These are phyloP conservation scores for Miltochrista miniata DNA, from an alignment of 2,888 invertebrate genomes.

Conservation along the genomic window DNA sequence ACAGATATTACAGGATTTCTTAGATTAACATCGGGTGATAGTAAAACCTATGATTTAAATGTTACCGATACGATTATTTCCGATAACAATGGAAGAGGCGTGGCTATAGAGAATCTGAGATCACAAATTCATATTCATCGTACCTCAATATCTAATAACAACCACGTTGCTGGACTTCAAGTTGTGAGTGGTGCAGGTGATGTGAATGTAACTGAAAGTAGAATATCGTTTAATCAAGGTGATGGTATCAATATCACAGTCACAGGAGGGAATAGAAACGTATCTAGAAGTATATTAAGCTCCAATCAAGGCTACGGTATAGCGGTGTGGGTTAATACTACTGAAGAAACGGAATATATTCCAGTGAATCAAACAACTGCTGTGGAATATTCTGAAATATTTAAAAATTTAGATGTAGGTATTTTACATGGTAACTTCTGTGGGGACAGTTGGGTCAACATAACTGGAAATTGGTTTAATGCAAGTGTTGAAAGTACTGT, in stretches of 20 bases:
- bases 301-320: conserved; percentile 95
- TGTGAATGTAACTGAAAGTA: conserved; percentile 95
- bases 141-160: conserved; percentile 92
- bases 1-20: conserved; percentile 90
- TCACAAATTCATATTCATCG: conserved; percentile 94
- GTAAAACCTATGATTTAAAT: conserved; percentile 93
- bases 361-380: conserved; percentile 93
- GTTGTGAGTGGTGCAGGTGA: conserved; percentile 96
- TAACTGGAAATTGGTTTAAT: conserved; percentile 96
- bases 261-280: conserved; percentile 96
- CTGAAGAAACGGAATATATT: conserved; percentile 89
- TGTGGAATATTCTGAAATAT: conserved; percentile 93
- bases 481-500: conserved; percentile 91
- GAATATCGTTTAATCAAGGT: conserved; percentile 95
- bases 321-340: conserved; percentile 95
- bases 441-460: conserved; percentile 91
- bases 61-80: conserved; percentile 93
- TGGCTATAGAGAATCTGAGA: conserved; percentile 95
- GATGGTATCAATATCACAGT: conserved; percentile 98
- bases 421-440: conserved; percentile 97
- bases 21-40: conserved; percentile 89
- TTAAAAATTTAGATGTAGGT: conserved; percentile 94
- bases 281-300: conserved; percentile 93
- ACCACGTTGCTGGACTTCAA: conserved; percentile 95
- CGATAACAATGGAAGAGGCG: conserved; percentile 97